Evolutionary conservation across 2,113 vertebrate genomes (phyloP), one percentile per base, ranked within the genome.

Genomic region (Chunga burmeisteri): DNA sequence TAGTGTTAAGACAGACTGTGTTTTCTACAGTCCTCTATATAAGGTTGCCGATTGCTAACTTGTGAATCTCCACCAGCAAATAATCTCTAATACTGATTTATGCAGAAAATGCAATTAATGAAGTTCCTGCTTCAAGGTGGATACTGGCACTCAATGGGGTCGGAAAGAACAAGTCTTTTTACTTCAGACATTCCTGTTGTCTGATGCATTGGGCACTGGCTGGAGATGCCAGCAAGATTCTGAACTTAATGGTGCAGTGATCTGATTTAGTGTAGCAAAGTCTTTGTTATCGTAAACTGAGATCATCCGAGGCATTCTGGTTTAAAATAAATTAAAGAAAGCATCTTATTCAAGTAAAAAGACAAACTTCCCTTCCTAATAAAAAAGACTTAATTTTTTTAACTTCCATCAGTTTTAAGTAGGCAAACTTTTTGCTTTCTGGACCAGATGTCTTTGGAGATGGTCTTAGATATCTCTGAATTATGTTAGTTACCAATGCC

Each of bases 401-500:
- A 26, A 11, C 34, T 82, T 81, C 13, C 11, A 3, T 34, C 66
- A 58, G 8, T 46, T 68, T 46, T 7, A 78, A 55, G 15, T 34
- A 21, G 3, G 8, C 11, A 53, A 36, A 17, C 3, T 38, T 55
- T 18, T 29, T 55, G 25, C 44, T 61, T 84, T 27, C 32, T 42
- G 3, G 75, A 90, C 4, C 30, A 79, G 23, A 16, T 0, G 0
- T 42, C 10, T 79, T 49, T 49, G 25, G 44, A 65, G 27, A 16
- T 16, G 9, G 11, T 66, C 55, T 78, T 38, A 26, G 13, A 1
- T 52, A 30, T 22, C 38, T 56, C 40, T 58, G 34, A 78, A 59
- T 6, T n/a, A 38, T 1, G 0, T 44, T 61, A 49, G 36, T 16
- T 53, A 50, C 15, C 2, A 3, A 15, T 0, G 2, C 18, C 22